These are phyloP conservation scores for Macrotus californicus DNA, from an alignment of 2,113 vertebrate species.

Conservation along the genomic window DNA sequence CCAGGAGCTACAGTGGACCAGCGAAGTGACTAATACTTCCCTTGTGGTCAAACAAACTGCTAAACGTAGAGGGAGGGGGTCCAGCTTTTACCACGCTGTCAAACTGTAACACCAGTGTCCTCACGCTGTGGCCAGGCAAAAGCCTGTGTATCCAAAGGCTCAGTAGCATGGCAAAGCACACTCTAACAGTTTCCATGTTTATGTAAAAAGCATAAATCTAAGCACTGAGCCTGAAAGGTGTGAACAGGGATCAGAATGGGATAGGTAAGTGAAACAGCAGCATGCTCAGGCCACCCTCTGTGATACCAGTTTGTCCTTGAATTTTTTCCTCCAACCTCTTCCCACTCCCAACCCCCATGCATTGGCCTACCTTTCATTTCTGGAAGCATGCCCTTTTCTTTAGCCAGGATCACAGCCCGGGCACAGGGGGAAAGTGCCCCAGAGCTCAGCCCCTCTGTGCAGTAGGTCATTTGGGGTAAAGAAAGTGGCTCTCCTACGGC, in stretches of 20 bases:
- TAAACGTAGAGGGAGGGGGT: neutral
- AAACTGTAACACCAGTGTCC: neutral
- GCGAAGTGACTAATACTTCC: neutral
- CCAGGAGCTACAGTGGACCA: neutral
- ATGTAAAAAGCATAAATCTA: neutral
- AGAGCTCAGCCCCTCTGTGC: neutral
- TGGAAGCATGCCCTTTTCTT: neutral
- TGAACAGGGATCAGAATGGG: neutral
- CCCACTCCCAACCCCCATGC: neutral
- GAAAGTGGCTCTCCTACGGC: neutral
- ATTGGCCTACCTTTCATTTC: neutral
- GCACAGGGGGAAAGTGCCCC: neutral
- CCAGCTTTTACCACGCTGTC: neutral
- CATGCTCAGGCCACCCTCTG: no score
- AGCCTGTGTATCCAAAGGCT: neutral
- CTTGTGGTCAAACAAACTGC: neutral
- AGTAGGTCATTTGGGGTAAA: neutral
- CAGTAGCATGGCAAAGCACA: neutral
- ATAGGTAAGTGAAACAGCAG: accelerated
- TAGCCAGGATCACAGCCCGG: neutral
- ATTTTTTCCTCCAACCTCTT: neutral
- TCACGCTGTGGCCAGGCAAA: neutral
- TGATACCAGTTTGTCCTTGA: neutral
- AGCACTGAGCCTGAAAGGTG: neutral
- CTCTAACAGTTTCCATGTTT: neutral